A percentile compares a stretch with the other conserved stretches of the same genome.
These are phyloP conservation scores for Caretta caretta DNA, from an alignment of 2,113 vertebrate genomes.

Conservation along the genomic window DNA sequence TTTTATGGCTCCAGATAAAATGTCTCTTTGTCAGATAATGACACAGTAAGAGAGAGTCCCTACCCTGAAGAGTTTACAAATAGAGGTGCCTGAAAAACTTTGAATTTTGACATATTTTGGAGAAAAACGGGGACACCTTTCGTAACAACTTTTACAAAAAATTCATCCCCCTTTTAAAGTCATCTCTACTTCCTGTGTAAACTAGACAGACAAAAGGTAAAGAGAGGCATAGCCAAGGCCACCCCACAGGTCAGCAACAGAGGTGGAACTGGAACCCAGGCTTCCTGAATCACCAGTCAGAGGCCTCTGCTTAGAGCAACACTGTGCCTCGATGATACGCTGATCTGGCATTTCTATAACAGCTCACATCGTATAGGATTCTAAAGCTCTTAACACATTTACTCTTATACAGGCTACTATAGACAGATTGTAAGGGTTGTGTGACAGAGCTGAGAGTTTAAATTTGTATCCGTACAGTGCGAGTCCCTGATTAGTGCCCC, in stretches of 20 bases:
- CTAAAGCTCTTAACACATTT: background rate
- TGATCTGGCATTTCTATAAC: accelerated
- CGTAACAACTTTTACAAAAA: background rate
- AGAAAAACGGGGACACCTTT: background rate
- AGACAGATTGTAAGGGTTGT: background rate
- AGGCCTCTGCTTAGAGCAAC: accelerated
- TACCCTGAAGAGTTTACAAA: background rate
- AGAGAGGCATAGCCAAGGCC: background rate
- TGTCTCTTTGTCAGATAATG: background rate
- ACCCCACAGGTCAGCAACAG: background rate
- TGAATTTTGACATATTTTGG: background rate
- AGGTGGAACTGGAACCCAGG: accelerated
- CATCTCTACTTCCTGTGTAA: background rate
- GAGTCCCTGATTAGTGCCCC: background rate
- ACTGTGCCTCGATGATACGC: background rate
- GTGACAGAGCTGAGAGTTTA: background rate
- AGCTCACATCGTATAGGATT: background rate
- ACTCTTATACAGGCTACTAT: background rate
- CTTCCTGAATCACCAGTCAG: background rate
- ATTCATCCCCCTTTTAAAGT: background rate
- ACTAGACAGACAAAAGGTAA: background rate
- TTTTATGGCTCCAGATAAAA: conserved; percentile 9
- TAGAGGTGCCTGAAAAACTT: background rate
- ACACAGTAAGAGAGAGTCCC: background rate
- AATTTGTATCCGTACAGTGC: accelerated